Conservation (phyloP, 1,140 invertebrate species). For the Vollenhovia emeryi region DNA sequence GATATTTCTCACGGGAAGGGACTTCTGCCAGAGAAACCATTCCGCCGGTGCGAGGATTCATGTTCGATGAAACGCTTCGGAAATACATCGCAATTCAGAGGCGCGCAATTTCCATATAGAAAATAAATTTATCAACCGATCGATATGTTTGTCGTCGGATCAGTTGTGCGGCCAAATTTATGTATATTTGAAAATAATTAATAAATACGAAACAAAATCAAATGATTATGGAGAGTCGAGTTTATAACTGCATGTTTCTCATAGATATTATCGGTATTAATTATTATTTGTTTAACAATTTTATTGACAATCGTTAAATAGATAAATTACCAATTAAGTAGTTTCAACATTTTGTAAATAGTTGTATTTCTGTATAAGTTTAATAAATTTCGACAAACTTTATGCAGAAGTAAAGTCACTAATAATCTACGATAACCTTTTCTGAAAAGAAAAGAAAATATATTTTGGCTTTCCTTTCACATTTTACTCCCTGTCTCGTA, state of each 20-base stretch:
- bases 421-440: constrained; percentile 6
- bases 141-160: background rate
- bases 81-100: constrained; percentile 36
- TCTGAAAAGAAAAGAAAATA: constrained; percentile 6
- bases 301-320: background rate
- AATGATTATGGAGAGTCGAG: background rate
- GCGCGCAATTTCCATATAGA: constrained; percentile 2
- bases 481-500: background rate
- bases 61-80: constrained; percentile 19
- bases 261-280: background rate
- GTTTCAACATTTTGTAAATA: background rate
- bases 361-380: background rate
- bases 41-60: background rate
- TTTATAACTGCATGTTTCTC: background rate
- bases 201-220: background rate
- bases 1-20: constrained; percentile 29
- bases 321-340: background rate
- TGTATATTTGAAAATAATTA: background rate
- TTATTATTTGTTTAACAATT: background rate
- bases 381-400: constrained; percentile 7
- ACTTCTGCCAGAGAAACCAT: background rate
- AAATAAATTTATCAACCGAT: background rate
- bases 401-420: background rate
- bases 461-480: background rate
- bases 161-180: background rate